Base-by-base conservation (phyloP, 2,888 invertebrate genomes). In the Xestia c-nigrum region DNA sequence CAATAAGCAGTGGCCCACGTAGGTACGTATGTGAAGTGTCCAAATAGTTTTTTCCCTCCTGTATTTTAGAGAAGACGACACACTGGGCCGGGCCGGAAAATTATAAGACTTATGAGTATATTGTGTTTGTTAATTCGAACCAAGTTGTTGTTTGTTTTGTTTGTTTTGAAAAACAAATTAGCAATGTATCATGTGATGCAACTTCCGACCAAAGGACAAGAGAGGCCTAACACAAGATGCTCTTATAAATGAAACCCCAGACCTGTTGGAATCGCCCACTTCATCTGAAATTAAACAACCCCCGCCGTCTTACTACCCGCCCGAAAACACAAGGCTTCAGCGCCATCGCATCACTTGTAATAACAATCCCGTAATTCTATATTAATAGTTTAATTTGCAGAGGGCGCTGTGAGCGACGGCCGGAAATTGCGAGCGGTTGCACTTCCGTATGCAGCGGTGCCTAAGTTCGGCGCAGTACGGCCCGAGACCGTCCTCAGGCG, bases 341-440 rank as follows among this genome's bases (percentile, higher is more conserved):
- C 61, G 59, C 24, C 72, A 63, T 69, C 47, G 43, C 78, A 31
- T 68, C 80, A 72, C 82, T 79, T 78, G 72, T 80, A 84, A 84
- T 82, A 86, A 86, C 84, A 80, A 71, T 75, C 43, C 67, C 50
- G 72, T 83, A 79, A 85, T 83, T 80, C 70, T 80, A 77, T 87
- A 87, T 83, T 89, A 90, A 90, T 91, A 91, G 90, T 90, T 89
- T 89, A 89, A 88, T 83, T 85, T 78, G 77, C 76, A 86, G 77
- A 81, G 86, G 84, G 86, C 79, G 90, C 90, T 90, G 90, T 86
- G 92, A 92, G 91, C 91, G 93, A 92, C 92, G 87, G 89, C 86
- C 92, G 94, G 94, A 94, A 91, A 94, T 94, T 94, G 90, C 89
- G 70, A 69, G 73, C 78, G 83, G 80, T 78, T 81, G 84, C 87